Evolutionary conservation across 1,140 invertebrate genomes (phyloP).

Genomic region (Yoshiicerus persimilis): DNA sequence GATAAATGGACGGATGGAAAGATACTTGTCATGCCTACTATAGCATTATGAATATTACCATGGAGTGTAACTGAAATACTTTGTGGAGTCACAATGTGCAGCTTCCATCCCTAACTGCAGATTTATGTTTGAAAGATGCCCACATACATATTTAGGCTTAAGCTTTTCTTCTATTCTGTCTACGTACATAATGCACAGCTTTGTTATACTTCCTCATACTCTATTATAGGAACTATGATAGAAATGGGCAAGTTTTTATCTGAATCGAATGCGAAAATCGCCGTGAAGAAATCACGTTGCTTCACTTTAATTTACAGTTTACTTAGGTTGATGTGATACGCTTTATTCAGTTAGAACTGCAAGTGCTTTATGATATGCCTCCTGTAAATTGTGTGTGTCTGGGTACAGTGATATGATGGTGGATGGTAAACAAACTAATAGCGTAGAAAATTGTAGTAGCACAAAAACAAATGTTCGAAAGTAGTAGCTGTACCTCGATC

Average conservation of each 20-base stretch:
- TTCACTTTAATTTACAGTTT: background rate
- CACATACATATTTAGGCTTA: background rate
- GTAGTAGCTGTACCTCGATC: background rate
- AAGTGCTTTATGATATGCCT: background rate
- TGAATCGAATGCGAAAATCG: background rate
- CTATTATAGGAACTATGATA: no score
- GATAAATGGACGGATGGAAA: background rate
- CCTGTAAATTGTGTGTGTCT: background rate
- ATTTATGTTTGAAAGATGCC: background rate
- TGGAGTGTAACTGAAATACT: background rate
- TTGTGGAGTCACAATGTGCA: background rate
- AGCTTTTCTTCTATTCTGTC: background rate
- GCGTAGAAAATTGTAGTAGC: background rate
- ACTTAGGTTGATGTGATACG: background rate
- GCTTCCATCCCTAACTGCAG: background rate
- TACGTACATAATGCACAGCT: background rate
- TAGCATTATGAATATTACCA: background rate
- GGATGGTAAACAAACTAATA: background rate
- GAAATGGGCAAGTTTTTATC: background rate
- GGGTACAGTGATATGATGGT: background rate
- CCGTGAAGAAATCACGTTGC: background rate
- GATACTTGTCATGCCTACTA: no score
- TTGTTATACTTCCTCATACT: background rate
- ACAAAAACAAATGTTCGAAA: background rate
- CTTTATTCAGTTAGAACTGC: background rate